Evolutionary conservation across 2,888 invertebrate genomes (phyloP).

Genomic region (Idaea straminata): DNA sequence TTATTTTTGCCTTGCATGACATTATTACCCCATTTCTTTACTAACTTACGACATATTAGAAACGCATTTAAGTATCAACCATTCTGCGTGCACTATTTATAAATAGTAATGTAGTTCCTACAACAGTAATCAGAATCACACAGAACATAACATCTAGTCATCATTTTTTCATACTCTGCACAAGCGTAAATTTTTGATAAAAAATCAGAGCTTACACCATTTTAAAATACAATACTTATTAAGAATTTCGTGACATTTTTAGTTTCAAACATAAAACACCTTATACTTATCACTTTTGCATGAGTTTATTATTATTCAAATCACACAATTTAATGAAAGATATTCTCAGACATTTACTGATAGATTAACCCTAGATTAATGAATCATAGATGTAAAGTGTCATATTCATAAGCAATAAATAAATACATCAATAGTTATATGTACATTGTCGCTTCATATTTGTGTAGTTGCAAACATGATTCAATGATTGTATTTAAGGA

Average conservation of each 20-base stretch:
- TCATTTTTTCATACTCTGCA: not conserved
- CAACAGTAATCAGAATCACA: not conserved
- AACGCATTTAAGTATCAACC: not conserved
- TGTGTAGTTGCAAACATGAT: slow-evolving; percentile 48
- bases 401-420: not conserved
- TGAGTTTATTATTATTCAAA: not conserved
- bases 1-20: slow-evolving; percentile 23
- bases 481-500: slow-evolving; percentile 42
- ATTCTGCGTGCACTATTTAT: not conserved
- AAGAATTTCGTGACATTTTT: not conserved
- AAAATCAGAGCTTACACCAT: not conserved
- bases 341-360: not conserved
- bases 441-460: slow-evolving; percentile 55
- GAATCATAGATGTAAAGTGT: not conserved
- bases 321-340: not conserved
- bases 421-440: slow-evolving; percentile 31
- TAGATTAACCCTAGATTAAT: not conserved
- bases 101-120: not conserved
- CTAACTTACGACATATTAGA: not conserved
- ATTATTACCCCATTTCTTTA: slow-evolving; percentile 9
- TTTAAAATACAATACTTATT: not conserved
- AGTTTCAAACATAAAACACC: not conserved
- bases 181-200: not conserved
- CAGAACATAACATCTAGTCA: not conserved
- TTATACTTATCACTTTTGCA: not conserved